Conservation (phyloP, 2,113 vertebrate species). For the Leptocoma aspasia region DNA sequence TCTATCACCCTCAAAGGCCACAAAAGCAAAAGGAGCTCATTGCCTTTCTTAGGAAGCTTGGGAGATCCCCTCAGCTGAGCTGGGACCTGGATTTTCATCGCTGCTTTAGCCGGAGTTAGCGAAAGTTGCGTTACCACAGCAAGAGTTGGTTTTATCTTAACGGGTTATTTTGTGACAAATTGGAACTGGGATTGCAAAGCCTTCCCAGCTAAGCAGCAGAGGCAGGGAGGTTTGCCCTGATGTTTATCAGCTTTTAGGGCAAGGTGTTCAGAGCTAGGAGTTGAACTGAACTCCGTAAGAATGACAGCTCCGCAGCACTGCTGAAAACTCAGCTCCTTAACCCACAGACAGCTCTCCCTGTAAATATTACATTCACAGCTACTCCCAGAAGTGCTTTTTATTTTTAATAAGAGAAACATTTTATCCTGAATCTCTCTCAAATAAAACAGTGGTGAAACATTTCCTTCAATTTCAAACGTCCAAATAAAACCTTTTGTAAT, state of each 20-base stretch:
- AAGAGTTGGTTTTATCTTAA: neutral
- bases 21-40: accelerated
- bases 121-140: neutral
- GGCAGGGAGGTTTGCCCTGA: slow-evolving; percentile 11
- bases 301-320: neutral
- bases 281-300: neutral
- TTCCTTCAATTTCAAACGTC: neutral
- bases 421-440: neutral
- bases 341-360: neutral
- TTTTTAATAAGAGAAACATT: neutral
- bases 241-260: neutral
- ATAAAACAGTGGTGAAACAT: neutral
- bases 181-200: neutral
- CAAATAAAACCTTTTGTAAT: neutral
- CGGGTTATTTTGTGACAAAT: slow-evolving; percentile 23
- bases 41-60: neutral
- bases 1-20: neutral
- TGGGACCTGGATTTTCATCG: neutral
- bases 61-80: neutral
- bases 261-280: neutral
- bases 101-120: neutral
- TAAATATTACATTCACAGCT: neutral
- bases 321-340: neutral
- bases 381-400: neutral
- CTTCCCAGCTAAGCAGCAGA: neutral